phyloP scores from a whole-genome alignment of 2,113 vertebrate genomes.

The Lasiurus cinereus region DNA sequence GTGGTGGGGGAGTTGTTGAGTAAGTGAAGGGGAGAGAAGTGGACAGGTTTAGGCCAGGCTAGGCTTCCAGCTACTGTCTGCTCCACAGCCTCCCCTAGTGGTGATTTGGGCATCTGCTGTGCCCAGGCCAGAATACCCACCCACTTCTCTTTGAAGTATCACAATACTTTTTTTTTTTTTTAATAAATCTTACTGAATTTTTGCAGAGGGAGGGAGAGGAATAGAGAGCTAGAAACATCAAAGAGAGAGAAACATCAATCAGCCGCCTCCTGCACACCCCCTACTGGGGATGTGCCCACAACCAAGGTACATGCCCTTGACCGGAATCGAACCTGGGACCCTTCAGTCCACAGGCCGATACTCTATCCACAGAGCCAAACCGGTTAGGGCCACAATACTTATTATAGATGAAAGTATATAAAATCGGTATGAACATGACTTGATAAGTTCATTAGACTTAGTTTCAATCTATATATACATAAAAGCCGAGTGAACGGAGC shows the following conservation, averaged over 20 bases:
- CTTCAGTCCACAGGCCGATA: too few species aligned
- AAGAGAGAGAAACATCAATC: too few species aligned
- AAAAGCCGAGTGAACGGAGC: too few species aligned
- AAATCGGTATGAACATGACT: constrained; percentile 91
- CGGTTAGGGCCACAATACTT: constrained; percentile 78
- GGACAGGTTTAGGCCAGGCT: not conserved
- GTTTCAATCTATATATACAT: constrained; percentile 82
- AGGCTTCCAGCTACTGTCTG: not conserved
- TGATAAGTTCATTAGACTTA: constrained; percentile 92
- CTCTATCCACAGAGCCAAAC: too few species aligned
- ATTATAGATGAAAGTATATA: constrained; percentile 91
- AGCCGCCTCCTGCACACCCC: too few species aligned
- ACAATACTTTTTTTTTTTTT: constrained; percentile 78
- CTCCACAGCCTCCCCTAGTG: not conserved
- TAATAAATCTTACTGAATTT: too few species aligned
- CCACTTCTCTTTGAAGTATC: constrained; percentile 86
- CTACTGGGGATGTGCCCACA: too few species aligned
- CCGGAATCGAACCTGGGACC: too few species aligned
- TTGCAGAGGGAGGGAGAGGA: too few species aligned
- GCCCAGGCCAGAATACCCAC: not conserved
- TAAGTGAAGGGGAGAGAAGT: constrained; percentile 6
- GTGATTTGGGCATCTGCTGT: not conserved
- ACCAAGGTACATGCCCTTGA: too few species aligned
- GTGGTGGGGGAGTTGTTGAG: not conserved
- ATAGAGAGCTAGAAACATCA: too few species aligned